Conservation (phyloP, 2,797 vertebrate genomes). For the Tapera naevia region DNA sequence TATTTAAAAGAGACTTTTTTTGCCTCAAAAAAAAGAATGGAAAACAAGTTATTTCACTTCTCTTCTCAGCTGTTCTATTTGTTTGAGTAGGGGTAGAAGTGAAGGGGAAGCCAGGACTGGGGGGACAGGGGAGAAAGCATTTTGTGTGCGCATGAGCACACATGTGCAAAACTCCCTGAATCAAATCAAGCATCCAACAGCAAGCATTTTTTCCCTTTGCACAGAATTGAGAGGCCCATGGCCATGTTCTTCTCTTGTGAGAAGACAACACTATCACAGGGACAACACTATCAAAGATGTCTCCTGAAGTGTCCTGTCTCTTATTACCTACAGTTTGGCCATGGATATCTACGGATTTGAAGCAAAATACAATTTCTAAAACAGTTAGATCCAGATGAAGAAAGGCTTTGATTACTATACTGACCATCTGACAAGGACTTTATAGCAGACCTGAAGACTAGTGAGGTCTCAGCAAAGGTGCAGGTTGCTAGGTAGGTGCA, state of each 20-base stretch:
- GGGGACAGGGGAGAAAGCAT: not conserved
- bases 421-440: not conserved
- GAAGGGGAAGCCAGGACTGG: not conserved
- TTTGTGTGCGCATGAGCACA: not conserved
- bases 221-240: not conserved
- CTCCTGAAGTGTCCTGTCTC: not conserved
- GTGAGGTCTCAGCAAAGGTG: not conserved
- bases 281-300: not conserved
- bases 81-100: not conserved
- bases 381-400: not conserved
- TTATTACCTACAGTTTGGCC: not conserved
- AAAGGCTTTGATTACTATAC: not conserved
- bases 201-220: not conserved
- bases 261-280: not conserved
- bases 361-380: not conserved
- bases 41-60: not conserved
- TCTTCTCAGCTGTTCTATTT: not conserved
- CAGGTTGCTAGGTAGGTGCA: accelerated
- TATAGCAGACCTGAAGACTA: not conserved
- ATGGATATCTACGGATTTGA: not conserved
- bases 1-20: not conserved
- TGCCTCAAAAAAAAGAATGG: not conserved
- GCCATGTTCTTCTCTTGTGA: not conserved
- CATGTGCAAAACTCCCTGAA: not conserved
- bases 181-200: not conserved